Evolutionary conservation across 2,888 invertebrate species (phyloP), one percentile per base, ranked within the genome.

Genomic region (Arctia plantaginis): DNA sequence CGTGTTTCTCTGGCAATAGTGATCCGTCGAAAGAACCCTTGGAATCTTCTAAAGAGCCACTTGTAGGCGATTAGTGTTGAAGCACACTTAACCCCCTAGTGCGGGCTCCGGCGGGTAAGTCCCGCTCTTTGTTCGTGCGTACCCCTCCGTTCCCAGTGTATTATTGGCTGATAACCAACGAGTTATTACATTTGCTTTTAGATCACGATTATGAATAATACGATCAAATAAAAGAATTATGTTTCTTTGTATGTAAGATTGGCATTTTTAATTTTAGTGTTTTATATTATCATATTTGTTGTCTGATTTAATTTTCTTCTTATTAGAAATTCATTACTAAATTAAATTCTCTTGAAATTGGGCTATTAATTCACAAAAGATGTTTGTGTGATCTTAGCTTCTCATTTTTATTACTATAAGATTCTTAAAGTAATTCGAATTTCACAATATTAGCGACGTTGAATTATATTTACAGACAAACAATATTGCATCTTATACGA

Each of bases 11-110:
- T 77, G 84, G 89, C 91, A 91, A 92, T 93, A 92, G 93, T 91
- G 92, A 92, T 92, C 92, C 89, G 88, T 87, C 80, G 90, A 92
- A 94, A 93, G 93, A 93, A 93, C 94, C 92, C 93, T 94, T 87
- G 87, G 89, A 85, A 88, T 90, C 90, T 89, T 86, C 89, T 88
- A 87, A 87, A 93, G 93, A 85, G 92, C 91, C 90, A 86, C 94
- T 94, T 88, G 90, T 89, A 87, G 89, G 86, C 92, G 93, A 94
- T 94, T 94, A 94, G 91, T 90, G 90, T 87, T 91, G 89, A 87
- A 94, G 93, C 75, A 85, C 90, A 82, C 93, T 94, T 90, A 89
- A 90, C 90, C 91, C 90, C 88, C 90, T 91, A 87, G 84, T 90
- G 87, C 87, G 90, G 89, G 86, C 88, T 89, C 86, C 86, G 89